phyloP scores from a whole-genome alignment of 53 echinoderm and acorn worm genomes.

The Temnopleurus reevesii region DNA sequence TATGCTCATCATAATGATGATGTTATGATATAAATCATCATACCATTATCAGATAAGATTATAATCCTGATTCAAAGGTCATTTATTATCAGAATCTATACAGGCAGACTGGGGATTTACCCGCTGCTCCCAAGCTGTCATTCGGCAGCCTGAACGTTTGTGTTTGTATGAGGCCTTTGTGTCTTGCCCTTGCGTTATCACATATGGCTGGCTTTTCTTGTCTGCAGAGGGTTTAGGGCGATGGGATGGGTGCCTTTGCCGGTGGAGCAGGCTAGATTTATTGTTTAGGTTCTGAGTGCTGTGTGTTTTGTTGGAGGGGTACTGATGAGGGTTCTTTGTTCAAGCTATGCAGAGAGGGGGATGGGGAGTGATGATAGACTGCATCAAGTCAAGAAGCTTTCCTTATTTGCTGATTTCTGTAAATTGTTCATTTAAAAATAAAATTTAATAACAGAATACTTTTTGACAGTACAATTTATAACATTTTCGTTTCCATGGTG shows the following conservation, averaged over 20 bases:
- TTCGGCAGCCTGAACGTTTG: background rate
- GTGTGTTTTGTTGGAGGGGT: constrained; percentile 5
- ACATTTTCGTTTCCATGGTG: background rate
- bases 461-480: no score
- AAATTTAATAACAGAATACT: no score
- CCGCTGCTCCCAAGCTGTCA: background rate
- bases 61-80: constrained; percentile 32
- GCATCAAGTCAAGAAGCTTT: background rate
- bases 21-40: constrained; percentile 37
- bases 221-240: background rate
- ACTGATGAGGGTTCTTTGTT: constrained; percentile 35
- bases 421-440: no score
- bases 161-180: constrained; percentile 35
- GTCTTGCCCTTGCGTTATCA: constrained; percentile 48
- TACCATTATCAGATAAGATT: constrained; percentile 36
- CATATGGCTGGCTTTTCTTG: constrained; percentile 46
- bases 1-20: background rate
- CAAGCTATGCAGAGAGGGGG: no score
- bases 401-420: no score
- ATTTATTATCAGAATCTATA: background rate
- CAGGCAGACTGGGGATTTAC: background rate
- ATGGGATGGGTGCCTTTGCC: background rate
- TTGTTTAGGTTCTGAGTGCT: constrained; percentile 15
- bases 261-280: background rate
- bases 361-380: no score